Base-by-base conservation (phyloP, 2,888 invertebrate genomes). In the Eupithecia centaureata region DNA sequence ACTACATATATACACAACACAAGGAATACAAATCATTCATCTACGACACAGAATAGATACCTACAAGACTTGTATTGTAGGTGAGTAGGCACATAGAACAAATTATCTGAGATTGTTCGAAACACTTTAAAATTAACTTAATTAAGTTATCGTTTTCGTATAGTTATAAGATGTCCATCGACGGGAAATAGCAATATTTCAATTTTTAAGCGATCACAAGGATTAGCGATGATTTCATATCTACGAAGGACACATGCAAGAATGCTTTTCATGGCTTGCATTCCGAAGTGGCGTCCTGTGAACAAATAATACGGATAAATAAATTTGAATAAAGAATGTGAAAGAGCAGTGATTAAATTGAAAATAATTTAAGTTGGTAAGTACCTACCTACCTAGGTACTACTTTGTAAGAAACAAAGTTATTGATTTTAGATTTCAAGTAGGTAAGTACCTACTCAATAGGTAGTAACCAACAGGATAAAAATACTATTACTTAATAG, bases 111-210 rank as follows among this genome's bases (percentile, higher is more conserved):
- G n/a, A 18, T 42, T 38, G 18, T 18, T 42, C 38, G 38, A 18
- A 42, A 42, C 2, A 2, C 18, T 7, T n/a, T n/a, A n/a, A n/a
- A n/a, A n/a, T n/a, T n/a, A 42, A 42, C n/a, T 3, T 10, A 2
- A 5, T 4, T 38, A n/a, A 30, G 7, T 10, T 47, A 35, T 69
- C 86, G 82, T 77, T 81, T 83, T 69, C 82, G 83, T 69, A 90
- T 63, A 1, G 82, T 71, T 61, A 90, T 78, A 60, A 83, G 79
- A 74, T 91, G 90, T 2, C 90, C 90, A 7, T 78, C 70, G 0
- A 91, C 88, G 7, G 90, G 90, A 60, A 89, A 86, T 3, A 90
- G 74, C 1, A 91, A 77, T 63, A 91, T 86, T 81, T 90, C 90
- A 56, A 90, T 88, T 78, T 90, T 91, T 5, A 89, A 71, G 2